A percentile compares a stretch with the other conserved stretches of the same genome.
These are phyloP conservation scores for Phania funesta DNA, from an alignment of 2,888 invertebrate species.

Conservation along the genomic window DNA sequence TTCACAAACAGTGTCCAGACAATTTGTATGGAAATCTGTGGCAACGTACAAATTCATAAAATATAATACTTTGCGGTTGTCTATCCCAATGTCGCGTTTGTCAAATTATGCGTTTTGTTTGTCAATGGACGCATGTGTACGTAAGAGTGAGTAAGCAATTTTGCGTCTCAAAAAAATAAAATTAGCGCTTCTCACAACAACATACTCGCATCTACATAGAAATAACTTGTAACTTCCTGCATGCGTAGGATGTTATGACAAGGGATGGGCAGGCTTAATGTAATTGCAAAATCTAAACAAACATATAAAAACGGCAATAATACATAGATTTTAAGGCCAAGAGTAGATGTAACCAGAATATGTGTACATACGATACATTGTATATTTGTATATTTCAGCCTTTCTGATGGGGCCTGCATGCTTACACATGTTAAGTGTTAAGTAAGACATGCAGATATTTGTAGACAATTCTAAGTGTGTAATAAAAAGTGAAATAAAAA, in stretches of 20 bases:
- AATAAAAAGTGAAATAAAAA: conserved; percentile 18
- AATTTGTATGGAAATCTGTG: conserved; percentile 64
- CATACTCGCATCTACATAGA: conserved; percentile 21
- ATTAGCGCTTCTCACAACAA: conserved; percentile 38
- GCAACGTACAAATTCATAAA: conserved; percentile 61
- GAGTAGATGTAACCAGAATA: not conserved
- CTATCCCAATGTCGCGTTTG: conserved; percentile 67
- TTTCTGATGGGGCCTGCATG: conserved; percentile 36
- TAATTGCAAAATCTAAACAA: conserved; percentile 63
- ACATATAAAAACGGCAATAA: conserved; percentile 17
- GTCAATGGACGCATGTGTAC: conserved; percentile 3
- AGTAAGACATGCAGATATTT: conserved; percentile 64
- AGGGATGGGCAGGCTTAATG: conserved; percentile 69
- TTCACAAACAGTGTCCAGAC: conserved; percentile 56
- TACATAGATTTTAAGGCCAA: conserved; percentile 29
- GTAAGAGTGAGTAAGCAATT: not conserved
- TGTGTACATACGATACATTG: no score
- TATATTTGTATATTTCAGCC: conserved; percentile 23
- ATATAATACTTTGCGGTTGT: conserved; percentile 63
- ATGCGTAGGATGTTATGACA: conserved; percentile 70
- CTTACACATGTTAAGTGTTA: conserved; percentile 64
- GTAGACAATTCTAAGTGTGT: conserved; percentile 47
- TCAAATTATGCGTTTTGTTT: conserved; percentile 66
- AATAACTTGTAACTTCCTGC: conserved; percentile 69
- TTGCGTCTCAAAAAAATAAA: conserved; percentile 13